Conservation (phyloP, 2,888 invertebrate genomes). For the Metacarcinus magister region DNA sequence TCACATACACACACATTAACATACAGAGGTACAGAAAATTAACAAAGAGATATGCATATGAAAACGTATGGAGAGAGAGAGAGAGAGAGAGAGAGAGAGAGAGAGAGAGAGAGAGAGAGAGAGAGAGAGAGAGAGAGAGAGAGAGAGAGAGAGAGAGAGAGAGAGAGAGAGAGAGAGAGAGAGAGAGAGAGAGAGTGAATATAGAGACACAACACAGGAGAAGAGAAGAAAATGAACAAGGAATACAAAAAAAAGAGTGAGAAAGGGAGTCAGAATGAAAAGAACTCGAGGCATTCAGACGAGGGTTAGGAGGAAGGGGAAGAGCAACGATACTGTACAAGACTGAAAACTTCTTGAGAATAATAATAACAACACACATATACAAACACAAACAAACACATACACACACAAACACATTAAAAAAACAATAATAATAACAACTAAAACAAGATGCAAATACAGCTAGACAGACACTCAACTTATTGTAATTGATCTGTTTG, state of each 20-base stretch:
- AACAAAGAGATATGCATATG: too few relatives aligned
- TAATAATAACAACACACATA: background rate
- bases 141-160: constrained; percentile 52
- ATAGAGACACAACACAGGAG: background rate
- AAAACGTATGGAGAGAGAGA: too few relatives aligned
- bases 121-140: constrained; percentile 60
- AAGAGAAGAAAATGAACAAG: background rate
- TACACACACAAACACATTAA: too few relatives aligned
- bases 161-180: constrained; percentile 50
- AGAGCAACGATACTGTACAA: background rate
- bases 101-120: constrained; percentile 42
- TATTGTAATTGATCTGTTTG: too few relatives aligned
- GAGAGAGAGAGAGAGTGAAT: constrained; percentile 34
- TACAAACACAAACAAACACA: background rate
- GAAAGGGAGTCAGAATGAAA: background rate
- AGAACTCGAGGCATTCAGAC: background rate
- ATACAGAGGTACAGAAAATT: too few relatives aligned
- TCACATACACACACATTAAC: too few relatives aligned
- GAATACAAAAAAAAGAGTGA: background rate
- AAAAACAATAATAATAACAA: too few relatives aligned
- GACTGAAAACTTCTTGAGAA: background rate
- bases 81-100: constrained; percentile 33
- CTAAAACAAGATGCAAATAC: too few relatives aligned
- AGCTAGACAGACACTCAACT: too few relatives aligned
- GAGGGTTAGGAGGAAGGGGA: background rate